Base-by-base conservation (phyloP, 2,888 invertebrate species). In the Drosophila prolongata region DNA sequence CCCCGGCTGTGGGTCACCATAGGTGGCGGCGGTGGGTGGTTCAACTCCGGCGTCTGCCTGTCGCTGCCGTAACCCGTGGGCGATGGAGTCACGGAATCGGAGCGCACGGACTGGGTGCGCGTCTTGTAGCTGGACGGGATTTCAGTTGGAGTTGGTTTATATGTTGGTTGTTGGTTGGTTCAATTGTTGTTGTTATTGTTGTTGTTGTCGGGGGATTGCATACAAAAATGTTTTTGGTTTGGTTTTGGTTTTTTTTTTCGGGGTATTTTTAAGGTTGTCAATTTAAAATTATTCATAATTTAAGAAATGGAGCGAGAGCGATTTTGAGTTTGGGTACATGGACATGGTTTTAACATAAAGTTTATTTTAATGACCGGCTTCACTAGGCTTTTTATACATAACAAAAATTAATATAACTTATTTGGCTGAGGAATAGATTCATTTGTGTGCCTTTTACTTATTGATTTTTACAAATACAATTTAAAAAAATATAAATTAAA, bases 31-130 rank as follows among this genome's bases (percentile, higher is more conserved):
- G 40, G 54, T 52, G 69, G 73, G 57, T 90, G 89, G 76, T 74
- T 85, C 73, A 90, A 90, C 79, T 92, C 92, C 85, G 92, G 91
- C 78, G 89, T 91, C 77, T 90, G 91, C 84, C 92, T 91, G 89
- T 92, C 92, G 89, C 92, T 92, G 87, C 91, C 91, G 89, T 92
- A 92, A 75, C 94, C 95, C 34, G 95, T 95, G 3, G 96, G 96
- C 37, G 96, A 96, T 0, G 96, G 96, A 16, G 96, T 96, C 68
- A 96, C 94, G n/a, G 96, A 96, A 90, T 96, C 96, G 2, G 95
- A 95, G 83, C 91, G 91, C 85, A 92, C 88, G 79, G 92, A 92
- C 89, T 92, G 92, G 75, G 92, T 92, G 90, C 92, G 91, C 84
- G 92, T 92, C 90, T 92, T 92, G 90, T 92, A 92, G 91, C 92